Evolutionary conservation across 2,797 vertebrate genomes (phyloP).

Genomic region (Serranus cabrilla): DNA sequence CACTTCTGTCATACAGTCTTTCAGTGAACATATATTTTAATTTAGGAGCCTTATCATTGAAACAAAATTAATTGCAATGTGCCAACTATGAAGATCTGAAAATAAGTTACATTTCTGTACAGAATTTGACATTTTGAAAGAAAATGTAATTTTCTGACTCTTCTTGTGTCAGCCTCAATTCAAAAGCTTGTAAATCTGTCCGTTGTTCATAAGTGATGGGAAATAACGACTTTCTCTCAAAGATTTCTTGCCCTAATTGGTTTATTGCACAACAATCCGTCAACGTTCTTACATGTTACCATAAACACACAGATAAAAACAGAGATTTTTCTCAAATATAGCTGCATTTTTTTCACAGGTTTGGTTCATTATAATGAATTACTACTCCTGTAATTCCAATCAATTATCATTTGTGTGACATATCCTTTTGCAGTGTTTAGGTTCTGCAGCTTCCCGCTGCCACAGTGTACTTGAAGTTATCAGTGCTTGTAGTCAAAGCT

Average conservation of each 20-base stretch:
- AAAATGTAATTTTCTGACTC: background rate
- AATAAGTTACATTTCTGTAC: background rate
- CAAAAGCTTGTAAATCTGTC: slow-evolving; percentile 30
- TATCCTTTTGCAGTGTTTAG: slow-evolving; percentile 76
- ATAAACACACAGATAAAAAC: slow-evolving; percentile 61
- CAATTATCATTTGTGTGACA: slow-evolving; percentile 77
- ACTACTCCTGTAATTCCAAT: slow-evolving; percentile 51
- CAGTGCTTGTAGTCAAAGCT: slow-evolving; percentile 85
- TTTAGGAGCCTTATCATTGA: too few relatives aligned
- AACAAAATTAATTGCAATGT: too few relatives aligned
- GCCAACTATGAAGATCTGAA: too few relatives aligned
- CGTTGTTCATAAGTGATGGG: slow-evolving; percentile 20
- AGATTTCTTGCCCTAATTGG: slow-evolving; percentile 51
- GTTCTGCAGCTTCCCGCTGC: slow-evolving; percentile 69
- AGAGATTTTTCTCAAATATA: slow-evolving; percentile 19
- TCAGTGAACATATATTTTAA: too few relatives aligned
- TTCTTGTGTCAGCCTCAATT: background rate
- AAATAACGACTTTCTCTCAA: slow-evolving; percentile 25
- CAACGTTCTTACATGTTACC: slow-evolving; percentile 30
- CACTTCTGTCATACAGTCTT: too few relatives aligned
- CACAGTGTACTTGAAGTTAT: slow-evolving; percentile 83
- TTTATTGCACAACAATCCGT: slow-evolving; percentile 43
- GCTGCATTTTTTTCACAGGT: slow-evolving; percentile 3
- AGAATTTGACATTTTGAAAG: background rate
- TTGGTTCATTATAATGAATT: slow-evolving; percentile 58